Conservation (phyloP, 2,113 vertebrate genomes). For the Python bivittatus region DNA sequence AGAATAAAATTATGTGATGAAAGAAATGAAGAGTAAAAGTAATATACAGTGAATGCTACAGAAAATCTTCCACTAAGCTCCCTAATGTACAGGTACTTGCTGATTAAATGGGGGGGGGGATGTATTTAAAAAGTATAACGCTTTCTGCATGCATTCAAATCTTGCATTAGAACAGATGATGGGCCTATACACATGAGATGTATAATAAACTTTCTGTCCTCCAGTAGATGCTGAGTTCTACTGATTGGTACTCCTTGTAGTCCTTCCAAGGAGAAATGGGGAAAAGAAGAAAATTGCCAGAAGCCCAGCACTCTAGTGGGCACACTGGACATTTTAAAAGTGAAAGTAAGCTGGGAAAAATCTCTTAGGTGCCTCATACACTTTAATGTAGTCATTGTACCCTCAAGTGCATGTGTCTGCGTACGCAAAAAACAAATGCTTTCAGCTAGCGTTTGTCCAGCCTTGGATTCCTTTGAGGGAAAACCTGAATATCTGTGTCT, state of each 20-base stretch:
- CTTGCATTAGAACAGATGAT: neutral
- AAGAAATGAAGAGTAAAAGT: constrained; percentile 28
- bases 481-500: no score
- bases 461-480: no score
- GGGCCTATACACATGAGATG: neutral
- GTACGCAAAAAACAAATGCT: no score
- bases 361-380: neutral
- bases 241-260: neutral
- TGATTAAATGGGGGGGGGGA: constrained; percentile 39
- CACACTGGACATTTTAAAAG: no score
- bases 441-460: no score
- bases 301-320: no score
- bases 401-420: no score
- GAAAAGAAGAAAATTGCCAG: neutral
- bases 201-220: neutral
- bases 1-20: constrained; percentile 51
- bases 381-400: no score
- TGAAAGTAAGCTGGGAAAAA: neutral
- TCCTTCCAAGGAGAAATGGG: neutral
- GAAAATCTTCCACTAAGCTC: neutral
- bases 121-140: neutral
- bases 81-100: constrained; percentile 15
- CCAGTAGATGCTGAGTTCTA: neutral
- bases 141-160: neutral
- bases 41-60: constrained; percentile 14